Evolutionary conservation across 2,113 vertebrate species (phyloP).

Genomic region (Petaurus breviceps): DNA sequence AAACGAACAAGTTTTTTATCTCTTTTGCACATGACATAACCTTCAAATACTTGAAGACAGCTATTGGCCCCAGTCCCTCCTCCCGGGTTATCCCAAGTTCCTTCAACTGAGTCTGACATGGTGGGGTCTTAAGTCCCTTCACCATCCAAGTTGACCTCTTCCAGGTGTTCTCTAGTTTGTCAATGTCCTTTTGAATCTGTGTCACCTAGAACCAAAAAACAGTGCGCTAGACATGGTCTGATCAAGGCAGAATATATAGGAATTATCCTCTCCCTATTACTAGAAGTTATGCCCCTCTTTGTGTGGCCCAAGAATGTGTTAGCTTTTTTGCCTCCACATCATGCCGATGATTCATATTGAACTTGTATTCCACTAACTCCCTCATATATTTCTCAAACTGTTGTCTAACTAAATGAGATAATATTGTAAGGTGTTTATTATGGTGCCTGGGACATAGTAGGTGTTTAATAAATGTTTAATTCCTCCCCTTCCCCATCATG

Average conservation of each 20-base stretch:
- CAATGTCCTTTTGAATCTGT: no score
- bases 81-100: background rate
- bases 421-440: background rate
- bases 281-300: background rate
- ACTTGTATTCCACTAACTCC: background rate
- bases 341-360: background rate
- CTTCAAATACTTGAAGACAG: background rate
- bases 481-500: background rate
- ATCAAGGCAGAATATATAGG: background rate
- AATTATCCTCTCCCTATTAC: background rate
- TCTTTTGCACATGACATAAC: background rate
- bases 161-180: background rate
- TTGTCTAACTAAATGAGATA: background rate
- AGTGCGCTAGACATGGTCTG: background rate
- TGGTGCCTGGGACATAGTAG: background rate
- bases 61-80: background rate
- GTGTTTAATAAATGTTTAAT: background rate
- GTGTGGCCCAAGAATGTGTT: background rate
- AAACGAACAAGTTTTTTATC: background rate
- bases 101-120: background rate
- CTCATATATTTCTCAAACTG: background rate
- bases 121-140: background rate
- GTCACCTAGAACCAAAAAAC: background rate
- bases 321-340: background rate
- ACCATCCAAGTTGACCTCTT: background rate